These are phyloP conservation scores for Phasia obesa DNA, from an alignment of 2,888 invertebrate genomes.

Conservation along the genomic window DNA sequence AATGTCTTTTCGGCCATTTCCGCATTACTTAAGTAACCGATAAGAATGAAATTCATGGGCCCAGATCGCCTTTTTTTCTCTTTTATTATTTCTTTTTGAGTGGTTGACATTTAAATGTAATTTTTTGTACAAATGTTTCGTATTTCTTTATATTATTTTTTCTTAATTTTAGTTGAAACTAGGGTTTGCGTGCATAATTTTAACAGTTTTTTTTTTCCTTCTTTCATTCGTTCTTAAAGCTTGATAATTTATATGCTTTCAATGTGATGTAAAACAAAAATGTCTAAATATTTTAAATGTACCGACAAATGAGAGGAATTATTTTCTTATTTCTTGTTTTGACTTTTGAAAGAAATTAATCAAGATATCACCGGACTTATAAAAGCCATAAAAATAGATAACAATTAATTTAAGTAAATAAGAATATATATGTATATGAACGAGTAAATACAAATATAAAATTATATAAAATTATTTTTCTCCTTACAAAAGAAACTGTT, in stretches of 20 bases:
- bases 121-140: slow-evolving; percentile 62
- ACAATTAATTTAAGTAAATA: slow-evolving; percentile 45
- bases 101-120: slow-evolving; percentile 71
- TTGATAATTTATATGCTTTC: slow-evolving; percentile 65
- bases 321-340: slow-evolving; percentile 23
- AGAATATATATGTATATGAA: not conserved
- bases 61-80: slow-evolving; percentile 55
- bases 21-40: slow-evolving; percentile 71
- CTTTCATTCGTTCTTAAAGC: slow-evolving; percentile 46
- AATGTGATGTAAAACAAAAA: slow-evolving; percentile 65
- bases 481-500: not conserved
- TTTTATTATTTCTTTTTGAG: slow-evolving; percentile 68
- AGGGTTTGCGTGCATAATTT: slow-evolving; percentile 68
- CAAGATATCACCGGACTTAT: slow-evolving; percentile 63
- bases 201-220: slow-evolving; percentile 46
- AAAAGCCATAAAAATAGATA: slow-evolving; percentile 59
- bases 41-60: slow-evolving; percentile 71
- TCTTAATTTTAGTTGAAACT: slow-evolving; percentile 37
- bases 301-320: slow-evolving; percentile 62
- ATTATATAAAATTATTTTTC: no score
- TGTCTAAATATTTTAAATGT: slow-evolving; percentile 62
- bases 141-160: slow-evolving; percentile 37
- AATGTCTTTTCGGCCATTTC: slow-evolving; percentile 70
- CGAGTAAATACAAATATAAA: slow-evolving; percentile 10
- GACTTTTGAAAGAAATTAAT: slow-evolving; percentile 52